Base-by-base conservation (phyloP, 2,888 invertebrate genomes). In the Eupithecia exiguata region DNA sequence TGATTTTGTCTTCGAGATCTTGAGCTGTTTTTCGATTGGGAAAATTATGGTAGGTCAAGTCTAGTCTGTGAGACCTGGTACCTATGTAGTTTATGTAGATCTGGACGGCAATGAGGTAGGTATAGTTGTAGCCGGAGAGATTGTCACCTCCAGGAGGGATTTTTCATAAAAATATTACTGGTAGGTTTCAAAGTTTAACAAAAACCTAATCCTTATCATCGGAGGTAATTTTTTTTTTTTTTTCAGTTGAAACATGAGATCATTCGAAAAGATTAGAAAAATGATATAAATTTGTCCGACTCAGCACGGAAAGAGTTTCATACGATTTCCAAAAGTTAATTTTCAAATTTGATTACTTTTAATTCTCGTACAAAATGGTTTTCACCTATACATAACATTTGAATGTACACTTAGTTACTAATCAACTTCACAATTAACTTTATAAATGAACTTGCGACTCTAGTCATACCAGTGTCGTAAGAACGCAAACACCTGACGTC, bases 391-490 rank as follows among this genome's bases (percentile, higher is more conserved):
- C 46, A 16, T 6, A 18, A 46, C n/a, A 49, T 49, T n/a, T 49
- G 7, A 46, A 46, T 53, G 25, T 5, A 38, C 5, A 65, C 36
- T 40, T 21, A 38, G 36, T 71, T 63, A 66, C 46, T 61, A 49
- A 68, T 74, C 62, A 71, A 38, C 30, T 66, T 71, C 30, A 61
- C 18, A 69, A 25, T 69, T n/a, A 69, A 72, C 62, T 72, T 68
- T 25, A 63, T 30, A 53, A 72, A 70, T 68, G 53, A 62, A 68
- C 35, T 49, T 62, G 46, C 14, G 70, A 38, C 68, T 70, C 68
- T 43, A 68, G 70, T 75, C 65, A 70, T 68, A 72, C 72, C 75
- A 75, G 72, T 68, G 53, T 69, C n/a, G 68, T 65, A 70, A 70
- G 70, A 46, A 46, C 65, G 63, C 53, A 72, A 46, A 72, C 70